These are phyloP conservation scores for Cephus cinctus DNA, from an alignment of 1,140 invertebrate genomes.

Conservation along the genomic window DNA sequence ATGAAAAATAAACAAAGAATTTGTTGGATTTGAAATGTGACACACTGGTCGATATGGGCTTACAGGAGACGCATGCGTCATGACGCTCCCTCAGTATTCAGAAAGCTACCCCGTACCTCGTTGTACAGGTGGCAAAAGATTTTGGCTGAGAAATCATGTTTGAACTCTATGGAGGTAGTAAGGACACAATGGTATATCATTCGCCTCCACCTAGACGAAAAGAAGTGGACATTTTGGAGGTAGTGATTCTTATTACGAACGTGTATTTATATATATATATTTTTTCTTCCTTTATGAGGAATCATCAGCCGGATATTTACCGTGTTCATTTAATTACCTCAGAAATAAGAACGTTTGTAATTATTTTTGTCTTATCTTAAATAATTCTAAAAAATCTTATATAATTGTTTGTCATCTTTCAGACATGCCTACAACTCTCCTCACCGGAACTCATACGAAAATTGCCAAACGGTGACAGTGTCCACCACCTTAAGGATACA, in stretches of 20 bases:
- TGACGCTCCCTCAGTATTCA: conserved; percentile 26
- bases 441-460: conserved; percentile 52
- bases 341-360: neutral
- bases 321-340: neutral
- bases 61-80: neutral
- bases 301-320: too few species aligned
- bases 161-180: conserved; percentile 44
- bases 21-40: too few species aligned
- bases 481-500: conserved; percentile 34
- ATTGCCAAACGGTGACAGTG: conserved; percentile 47
- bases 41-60: neutral
- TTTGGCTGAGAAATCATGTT: conserved; percentile 36
- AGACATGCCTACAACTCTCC: conserved; percentile 53
- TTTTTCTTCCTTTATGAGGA: neutral
- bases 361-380: conserved; percentile 2
- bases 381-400: too few species aligned
- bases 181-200: conserved; percentile 45
- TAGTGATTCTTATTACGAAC: conserved; percentile 16
- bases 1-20: too few species aligned
- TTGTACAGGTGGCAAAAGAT: conserved; percentile 1
- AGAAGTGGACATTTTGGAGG: conserved; percentile 51
- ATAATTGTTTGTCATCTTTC: conserved; percentile 24
- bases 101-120: conserved; percentile 11
- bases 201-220: conserved; percentile 45
- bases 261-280: neutral